phyloP scores from a whole-genome alignment of 2,113 vertebrate species.

The Pygoscelis antarcticus region DNA sequence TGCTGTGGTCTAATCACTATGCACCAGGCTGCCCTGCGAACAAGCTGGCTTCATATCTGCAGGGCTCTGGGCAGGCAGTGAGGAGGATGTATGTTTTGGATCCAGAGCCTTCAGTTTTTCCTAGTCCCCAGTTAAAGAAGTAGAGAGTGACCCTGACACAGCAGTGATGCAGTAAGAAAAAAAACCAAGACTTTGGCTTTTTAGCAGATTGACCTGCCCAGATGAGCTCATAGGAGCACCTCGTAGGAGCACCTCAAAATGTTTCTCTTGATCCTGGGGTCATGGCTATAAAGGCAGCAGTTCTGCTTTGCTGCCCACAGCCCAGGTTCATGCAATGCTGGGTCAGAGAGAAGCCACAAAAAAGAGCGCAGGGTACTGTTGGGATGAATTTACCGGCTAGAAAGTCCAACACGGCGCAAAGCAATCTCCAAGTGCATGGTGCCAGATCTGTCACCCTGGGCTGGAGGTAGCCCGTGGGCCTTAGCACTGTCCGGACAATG shows the following conservation, averaged over 20 bases:
- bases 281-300: neutral
- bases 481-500: fast-evolving
- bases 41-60: neutral
- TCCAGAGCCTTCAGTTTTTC: neutral
- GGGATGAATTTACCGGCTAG: neutral
- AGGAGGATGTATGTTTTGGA: neutral
- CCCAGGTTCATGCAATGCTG: neutral
- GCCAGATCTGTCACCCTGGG: neutral
- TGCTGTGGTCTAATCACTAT: neutral
- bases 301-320: neutral
- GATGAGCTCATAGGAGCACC: neutral
- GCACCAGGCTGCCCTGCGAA: neutral
- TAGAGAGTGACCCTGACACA: neutral
- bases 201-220: neutral
- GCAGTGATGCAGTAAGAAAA: neutral
- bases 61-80: neutral
- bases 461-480: neutral
- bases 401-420: fast-evolving
- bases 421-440: neutral
- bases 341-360: neutral
- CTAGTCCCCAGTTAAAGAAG: neutral
- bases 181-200: fast-evolving
- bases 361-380: neutral
- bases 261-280: neutral
- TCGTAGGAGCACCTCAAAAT: neutral